phyloP scores from a whole-genome alignment of 1,140 invertebrate genomes.

The Apis dorsata region DNA sequence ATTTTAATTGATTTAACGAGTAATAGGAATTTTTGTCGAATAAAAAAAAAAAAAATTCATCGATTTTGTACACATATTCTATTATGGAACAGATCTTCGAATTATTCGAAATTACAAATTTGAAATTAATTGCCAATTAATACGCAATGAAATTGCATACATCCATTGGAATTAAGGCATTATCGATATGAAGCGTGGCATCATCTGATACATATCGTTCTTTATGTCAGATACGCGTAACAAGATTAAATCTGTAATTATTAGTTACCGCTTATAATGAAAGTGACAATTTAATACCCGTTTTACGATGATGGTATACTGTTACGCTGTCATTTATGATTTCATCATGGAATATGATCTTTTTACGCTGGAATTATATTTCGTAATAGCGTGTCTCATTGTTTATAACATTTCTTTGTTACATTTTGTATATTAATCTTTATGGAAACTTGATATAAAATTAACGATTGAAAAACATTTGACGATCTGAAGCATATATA shows the following conservation, averaged over 20 bases:
- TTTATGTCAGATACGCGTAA: not conserved
- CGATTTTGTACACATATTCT: not conserved
- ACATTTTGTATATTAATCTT: too few species aligned
- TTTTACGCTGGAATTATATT: not conserved
- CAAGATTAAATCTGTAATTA: not conserved
- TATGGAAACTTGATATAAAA: too few species aligned
- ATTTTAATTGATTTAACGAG: not conserved
- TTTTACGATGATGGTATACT: not conserved
- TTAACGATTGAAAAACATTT: too few species aligned
- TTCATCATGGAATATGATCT: not conserved
- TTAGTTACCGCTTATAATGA: not conserved
- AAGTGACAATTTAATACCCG: not conserved
- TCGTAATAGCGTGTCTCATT: not conserved
- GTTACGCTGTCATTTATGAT: not conserved
- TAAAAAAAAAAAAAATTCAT: not conserved
- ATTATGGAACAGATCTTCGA: too few species aligned
- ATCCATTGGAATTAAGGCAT: not conserved
- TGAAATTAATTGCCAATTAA: constrained; percentile 15
- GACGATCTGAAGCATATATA: too few species aligned
- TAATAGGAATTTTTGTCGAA: not conserved
- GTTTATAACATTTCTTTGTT: too few species aligned
- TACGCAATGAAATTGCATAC: not conserved
- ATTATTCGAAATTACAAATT: not conserved
- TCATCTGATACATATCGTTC: not conserved
- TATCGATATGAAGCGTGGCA: not conserved